Evolutionary conservation across 2,113 vertebrate genomes (phyloP), one percentile per base, ranked within the genome.

Genomic region (Erinaceus europaeus): DNA sequence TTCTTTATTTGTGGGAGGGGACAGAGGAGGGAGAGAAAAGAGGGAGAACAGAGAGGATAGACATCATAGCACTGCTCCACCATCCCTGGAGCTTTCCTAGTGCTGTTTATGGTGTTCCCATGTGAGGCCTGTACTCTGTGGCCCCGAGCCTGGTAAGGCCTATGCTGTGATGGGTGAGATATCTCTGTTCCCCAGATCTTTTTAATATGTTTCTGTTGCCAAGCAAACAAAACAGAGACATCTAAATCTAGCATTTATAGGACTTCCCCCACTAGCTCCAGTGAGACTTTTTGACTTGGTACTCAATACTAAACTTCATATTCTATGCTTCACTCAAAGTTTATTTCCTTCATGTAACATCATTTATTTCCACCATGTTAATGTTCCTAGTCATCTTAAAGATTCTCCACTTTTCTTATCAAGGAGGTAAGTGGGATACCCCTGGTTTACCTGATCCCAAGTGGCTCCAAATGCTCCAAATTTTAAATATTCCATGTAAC

Each of bases 121-220:
- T n/a, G n/a, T n/a, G n/a, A n/a, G n/a, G n/a, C n/a, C n/a, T n/a
- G n/a, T n/a, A n/a, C n/a, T n/a, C n/a, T n/a, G n/a, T n/a, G n/a
- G n/a, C n/a, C n/a, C n/a, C n/a, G n/a, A n/a, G n/a, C n/a, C n/a
- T n/a, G n/a, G n/a, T n/a, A n/a, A n/a, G n/a, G n/a, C n/a, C n/a
- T n/a, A n/a, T n/a, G n/a, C n/a, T n/a, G n/a, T n/a, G n/a, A n/a
- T n/a, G n/a, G n/a, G n/a, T n/a, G n/a, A n/a, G n/a, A n/a, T n/a
- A n/a, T n/a, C n/a, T n/a, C n/a, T n/a, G n/a, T n/a, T n/a, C n/a
- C n/a, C n/a, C n/a, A n/a, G n/a, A n/a, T n/a, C n/a, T n/a, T n/a
- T n/a, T n/a, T 81, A 89, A 69, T 87, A 69, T 92, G 65, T 87
- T 85, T 71, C 73, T 85, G 64, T 92, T 89, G 65, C 71, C 65